Evolutionary conservation across 1,140 invertebrate genomes (phyloP).

Genomic region (Aricia agestis): DNA sequence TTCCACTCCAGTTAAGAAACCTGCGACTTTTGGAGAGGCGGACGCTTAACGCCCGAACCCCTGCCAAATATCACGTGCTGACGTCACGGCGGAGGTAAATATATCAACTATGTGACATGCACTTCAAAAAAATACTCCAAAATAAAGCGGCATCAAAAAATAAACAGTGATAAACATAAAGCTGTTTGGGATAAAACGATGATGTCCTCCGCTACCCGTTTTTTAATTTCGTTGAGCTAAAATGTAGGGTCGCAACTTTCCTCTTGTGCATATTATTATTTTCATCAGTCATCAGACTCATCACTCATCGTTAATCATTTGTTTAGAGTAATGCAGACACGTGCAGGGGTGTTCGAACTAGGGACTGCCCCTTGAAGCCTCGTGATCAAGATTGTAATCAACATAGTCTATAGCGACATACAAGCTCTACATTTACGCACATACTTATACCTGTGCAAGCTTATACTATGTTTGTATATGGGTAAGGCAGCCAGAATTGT

Average conservation of each 20-base stretch:
- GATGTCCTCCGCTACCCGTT: not conserved
- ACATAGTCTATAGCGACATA: not conserved
- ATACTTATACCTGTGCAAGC: too few species aligned
- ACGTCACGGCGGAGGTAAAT: conserved; percentile 59
- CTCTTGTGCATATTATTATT: too few species aligned
- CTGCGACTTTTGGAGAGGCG: conserved; percentile 57
- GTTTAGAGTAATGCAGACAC: not conserved
- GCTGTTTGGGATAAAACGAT: not conserved
- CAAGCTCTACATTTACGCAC: not conserved
- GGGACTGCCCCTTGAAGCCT: not conserved
- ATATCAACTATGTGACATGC: conserved; percentile 43
- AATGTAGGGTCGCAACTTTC: not conserved
- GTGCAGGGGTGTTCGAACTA: not conserved
- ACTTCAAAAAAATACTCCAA: conserved; percentile 15
- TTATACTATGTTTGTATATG: too few species aligned
- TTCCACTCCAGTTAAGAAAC: conserved; percentile 64
- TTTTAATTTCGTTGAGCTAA: not conserved
- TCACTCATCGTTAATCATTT: not conserved
- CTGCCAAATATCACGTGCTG: conserved; percentile 68
- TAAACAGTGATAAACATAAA: conserved; percentile 17
- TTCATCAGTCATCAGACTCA: too few species aligned
- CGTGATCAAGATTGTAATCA: not conserved
- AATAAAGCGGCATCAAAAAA: conserved; percentile 22
- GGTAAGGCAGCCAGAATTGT: too few species aligned
- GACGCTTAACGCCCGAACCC: conserved; percentile 58